Conservation (phyloP, 2,797 vertebrate genomes). For the Eulemur rubriventer region DNA sequence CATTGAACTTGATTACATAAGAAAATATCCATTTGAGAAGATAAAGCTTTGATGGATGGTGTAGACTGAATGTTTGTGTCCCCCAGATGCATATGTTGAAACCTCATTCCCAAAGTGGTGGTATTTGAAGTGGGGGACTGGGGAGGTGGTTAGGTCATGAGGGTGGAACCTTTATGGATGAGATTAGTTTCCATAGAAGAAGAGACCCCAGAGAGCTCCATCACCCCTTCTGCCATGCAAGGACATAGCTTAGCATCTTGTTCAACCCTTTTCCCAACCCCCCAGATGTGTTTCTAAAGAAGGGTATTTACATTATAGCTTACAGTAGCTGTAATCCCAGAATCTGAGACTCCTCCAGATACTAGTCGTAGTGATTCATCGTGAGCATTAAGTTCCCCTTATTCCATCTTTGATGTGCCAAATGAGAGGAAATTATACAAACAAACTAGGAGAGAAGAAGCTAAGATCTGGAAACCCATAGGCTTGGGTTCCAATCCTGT, state of each 20-base stretch:
- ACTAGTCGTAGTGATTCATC: background rate
- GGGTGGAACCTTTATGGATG: background rate
- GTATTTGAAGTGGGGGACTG: too few relatives aligned
- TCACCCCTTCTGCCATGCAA: background rate
- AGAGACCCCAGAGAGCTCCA: background rate
- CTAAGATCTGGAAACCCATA: background rate
- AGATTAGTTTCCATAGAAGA: background rate
- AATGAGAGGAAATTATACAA: background rate
- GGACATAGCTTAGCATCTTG: background rate
- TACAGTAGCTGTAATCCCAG: background rate
- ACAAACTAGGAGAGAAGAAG: background rate
- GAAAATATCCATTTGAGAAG: background rate
- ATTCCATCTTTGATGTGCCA: background rate
- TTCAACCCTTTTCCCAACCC: background rate
- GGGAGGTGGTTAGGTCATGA: background rate
- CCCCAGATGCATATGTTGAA: background rate
- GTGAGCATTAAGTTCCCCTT: background rate
- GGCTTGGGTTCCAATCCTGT: background rate
- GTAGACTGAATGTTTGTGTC: background rate
- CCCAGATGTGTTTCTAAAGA: background rate
- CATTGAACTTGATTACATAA: background rate
- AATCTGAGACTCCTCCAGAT: background rate
- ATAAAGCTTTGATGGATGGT: background rate
- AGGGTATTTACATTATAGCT: background rate
- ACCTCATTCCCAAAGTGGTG: too few relatives aligned